These are phyloP conservation scores for Oryzias dopingdopingensis DNA, from an alignment of 2,797 vertebrate genomes.

Conservation along the genomic window DNA sequence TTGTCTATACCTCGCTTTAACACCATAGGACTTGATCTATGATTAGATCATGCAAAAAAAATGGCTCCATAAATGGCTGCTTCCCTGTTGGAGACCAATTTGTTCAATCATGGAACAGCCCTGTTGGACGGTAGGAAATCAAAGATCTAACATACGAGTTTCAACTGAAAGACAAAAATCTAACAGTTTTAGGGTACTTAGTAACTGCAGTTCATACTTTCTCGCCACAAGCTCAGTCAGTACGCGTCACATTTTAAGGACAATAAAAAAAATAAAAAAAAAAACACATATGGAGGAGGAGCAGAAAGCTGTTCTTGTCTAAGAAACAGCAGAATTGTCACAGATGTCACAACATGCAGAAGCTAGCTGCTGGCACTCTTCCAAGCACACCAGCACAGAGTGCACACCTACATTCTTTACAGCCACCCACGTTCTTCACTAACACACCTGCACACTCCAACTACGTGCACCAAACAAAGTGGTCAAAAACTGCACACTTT, in stretches of 20 bases:
- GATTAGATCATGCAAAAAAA: conserved; percentile 37
- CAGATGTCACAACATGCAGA: conserved; percentile 16
- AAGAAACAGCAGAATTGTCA: conserved; percentile 16
- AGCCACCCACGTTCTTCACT: conserved; percentile 7
- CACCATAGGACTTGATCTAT: conserved; percentile 14
- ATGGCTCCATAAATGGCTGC: conserved; percentile 13
- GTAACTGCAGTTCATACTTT: conserved; percentile 22
- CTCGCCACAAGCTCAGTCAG: conserved; percentile 18
- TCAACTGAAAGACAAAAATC: background rate
- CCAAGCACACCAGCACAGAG: conserved; percentile 1
- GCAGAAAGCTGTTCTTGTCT: conserved; percentile 15
- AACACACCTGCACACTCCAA: background rate
- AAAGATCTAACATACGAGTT: conserved; percentile 21
- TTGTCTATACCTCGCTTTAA: conserved; percentile 19
- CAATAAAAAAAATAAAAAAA: conserved; percentile 7
- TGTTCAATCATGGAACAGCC: conserved; percentile 34
- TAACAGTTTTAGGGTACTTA: conserved; percentile 4
- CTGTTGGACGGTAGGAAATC: conserved; percentile 29
- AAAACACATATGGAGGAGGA: background rate
- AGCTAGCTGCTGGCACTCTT: conserved; percentile 3
- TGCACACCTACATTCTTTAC: conserved; percentile 5
- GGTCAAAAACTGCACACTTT: conserved; percentile 7
- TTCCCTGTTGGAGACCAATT: conserved; percentile 34
- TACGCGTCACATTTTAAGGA: conserved; percentile 23
- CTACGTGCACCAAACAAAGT: too few relatives aligned